phyloP scores from a whole-genome alignment of 2,113 vertebrate species.

The Chiloscyllium plagiosum region DNA sequence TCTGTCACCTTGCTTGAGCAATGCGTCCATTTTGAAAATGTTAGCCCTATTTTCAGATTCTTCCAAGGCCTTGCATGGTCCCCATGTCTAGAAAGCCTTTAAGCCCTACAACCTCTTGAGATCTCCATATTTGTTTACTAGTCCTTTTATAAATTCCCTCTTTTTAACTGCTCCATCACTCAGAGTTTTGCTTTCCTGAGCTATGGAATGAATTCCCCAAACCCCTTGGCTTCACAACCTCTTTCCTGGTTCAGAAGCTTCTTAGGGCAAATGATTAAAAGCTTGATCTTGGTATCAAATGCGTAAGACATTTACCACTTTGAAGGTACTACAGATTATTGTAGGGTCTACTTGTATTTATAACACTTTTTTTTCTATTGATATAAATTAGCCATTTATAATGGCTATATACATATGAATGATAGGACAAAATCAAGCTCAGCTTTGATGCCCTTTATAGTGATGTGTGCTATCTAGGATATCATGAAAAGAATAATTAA shows the following conservation, averaged over 20 bases:
- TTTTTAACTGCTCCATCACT: neutral
- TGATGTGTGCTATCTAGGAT: neutral
- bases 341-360: neutral
- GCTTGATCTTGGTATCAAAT: neutral
- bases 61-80: neutral
- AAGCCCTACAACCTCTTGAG: neutral
- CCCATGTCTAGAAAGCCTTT: too few relatives aligned
- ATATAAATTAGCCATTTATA: neutral
- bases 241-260: too few relatives aligned
- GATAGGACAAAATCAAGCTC: neutral
- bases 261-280: neutral
- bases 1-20: neutral
- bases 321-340: neutral
- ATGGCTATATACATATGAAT: neutral
- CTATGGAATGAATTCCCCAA: neutral
- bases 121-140: neutral
- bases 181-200: neutral
- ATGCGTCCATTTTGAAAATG: neutral
- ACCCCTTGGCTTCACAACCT: neutral
- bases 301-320: neutral
- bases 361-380: neutral
- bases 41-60: neutral
- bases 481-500: neutral
- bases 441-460: neutral
- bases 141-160: too few relatives aligned